phyloP scores from a whole-genome alignment of 2,797 vertebrate genomes.

The Helarctos malayanus region DNA sequence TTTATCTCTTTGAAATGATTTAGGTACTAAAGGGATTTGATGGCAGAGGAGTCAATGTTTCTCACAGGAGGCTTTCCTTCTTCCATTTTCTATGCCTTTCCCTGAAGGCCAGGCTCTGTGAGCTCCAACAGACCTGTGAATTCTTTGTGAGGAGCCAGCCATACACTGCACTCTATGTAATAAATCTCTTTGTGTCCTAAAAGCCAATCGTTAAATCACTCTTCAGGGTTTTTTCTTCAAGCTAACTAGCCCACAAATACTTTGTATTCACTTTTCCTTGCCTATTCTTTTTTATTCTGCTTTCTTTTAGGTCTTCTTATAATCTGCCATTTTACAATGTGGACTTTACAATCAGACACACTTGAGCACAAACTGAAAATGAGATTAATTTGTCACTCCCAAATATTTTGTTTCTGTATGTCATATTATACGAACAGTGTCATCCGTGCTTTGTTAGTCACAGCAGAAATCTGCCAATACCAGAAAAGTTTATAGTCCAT shows the following conservation, averaged over 20 bases:
- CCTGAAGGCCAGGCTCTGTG: background rate
- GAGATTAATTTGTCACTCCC: slow-evolving; percentile 24
- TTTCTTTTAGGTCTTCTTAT: slow-evolving; percentile 38
- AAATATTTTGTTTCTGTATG: slow-evolving; percentile 39
- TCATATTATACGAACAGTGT: background rate
- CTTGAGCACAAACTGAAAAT: background rate
- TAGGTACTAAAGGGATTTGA: slow-evolving; percentile 10
- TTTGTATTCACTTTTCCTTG: background rate
- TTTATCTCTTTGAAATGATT: slow-evolving; percentile 58
- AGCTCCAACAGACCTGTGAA: background rate
- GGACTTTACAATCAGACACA: background rate
- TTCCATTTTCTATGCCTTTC: background rate
- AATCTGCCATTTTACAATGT: background rate
- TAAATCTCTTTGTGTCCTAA: slow-evolving; percentile 43
- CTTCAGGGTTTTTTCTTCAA: background rate
- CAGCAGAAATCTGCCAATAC: background rate
- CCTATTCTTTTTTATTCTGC: background rate
- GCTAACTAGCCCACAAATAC: background rate
- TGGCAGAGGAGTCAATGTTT: background rate
- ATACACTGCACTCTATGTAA: background rate
- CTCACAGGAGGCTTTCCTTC: background rate
- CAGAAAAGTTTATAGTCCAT: background rate
- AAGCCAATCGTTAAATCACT: slow-evolving; percentile 30
- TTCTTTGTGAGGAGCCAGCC: background rate
- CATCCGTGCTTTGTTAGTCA: background rate